Conservation (phyloP, 92 coral and sea anemone species). For the Porites lobata region DNA sequence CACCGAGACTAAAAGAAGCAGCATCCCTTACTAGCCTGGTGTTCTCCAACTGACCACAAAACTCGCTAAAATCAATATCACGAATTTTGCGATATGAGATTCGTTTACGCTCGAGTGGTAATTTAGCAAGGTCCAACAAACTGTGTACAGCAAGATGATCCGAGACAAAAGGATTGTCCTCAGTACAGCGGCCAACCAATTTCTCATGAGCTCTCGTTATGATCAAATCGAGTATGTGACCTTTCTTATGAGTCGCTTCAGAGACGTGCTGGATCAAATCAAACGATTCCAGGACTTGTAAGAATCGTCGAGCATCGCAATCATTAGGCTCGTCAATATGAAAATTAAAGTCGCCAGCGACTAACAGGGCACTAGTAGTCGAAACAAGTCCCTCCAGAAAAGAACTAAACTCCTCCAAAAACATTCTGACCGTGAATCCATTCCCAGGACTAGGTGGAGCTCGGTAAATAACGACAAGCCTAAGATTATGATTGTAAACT, state of each 20-base stretch:
- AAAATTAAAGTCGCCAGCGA: constrained; percentile 43
- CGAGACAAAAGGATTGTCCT: too few species aligned
- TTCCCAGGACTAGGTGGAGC: constrained; percentile 17
- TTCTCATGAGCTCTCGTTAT: too few species aligned
- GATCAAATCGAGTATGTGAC: too few species aligned
- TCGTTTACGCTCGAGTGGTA: too few species aligned
- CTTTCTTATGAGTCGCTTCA: too few species aligned
- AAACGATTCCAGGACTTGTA: background rate
- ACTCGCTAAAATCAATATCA: background rate
- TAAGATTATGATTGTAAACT: background rate
- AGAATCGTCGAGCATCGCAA: background rate
- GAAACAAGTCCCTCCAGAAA: constrained; percentile 14
- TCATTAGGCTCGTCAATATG: background rate
- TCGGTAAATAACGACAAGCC: constrained; percentile 30
- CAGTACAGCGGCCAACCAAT: too few species aligned
- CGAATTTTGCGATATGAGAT: background rate
- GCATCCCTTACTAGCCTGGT: constrained; percentile 1
- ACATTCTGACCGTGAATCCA: background rate
- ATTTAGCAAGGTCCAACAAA: too few species aligned
- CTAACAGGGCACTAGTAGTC: constrained; percentile 20
- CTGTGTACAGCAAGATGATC: too few species aligned
- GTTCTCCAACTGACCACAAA: background rate
- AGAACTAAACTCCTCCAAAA: constrained; percentile 27
- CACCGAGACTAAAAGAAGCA: background rate
- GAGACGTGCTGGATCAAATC: too few species aligned